These are phyloP conservation scores for Volucella zonaria DNA, from an alignment of 2,888 invertebrate species.

Conservation along the genomic window DNA sequence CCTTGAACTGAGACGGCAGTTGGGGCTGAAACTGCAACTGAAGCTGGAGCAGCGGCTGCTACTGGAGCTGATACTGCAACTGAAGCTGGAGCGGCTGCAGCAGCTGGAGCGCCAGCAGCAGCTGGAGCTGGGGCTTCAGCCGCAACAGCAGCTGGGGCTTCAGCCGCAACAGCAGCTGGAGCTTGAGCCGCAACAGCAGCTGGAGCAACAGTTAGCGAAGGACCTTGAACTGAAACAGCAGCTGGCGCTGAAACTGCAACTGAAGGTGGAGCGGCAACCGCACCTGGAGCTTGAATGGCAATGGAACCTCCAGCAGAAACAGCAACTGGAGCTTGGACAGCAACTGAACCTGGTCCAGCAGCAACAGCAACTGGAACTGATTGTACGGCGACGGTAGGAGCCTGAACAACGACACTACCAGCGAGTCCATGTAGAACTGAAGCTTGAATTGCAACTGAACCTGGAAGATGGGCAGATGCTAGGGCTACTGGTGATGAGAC, in stretches of 20 bases:
- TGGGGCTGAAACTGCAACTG: slow-evolving; percentile 33
- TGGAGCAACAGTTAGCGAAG: background rate
- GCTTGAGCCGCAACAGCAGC: slow-evolving; percentile 34
- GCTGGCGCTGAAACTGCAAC: slow-evolving; percentile 20
- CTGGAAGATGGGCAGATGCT: slow-evolving; percentile 20
- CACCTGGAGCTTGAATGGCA: slow-evolving; percentile 33
- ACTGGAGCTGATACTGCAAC: slow-evolving; percentile 18
- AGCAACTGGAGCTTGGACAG: slow-evolving; percentile 4
- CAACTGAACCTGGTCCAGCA: slow-evolving; percentile 7
- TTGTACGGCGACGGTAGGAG: no score
- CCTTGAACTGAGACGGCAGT: slow-evolving; percentile 41
- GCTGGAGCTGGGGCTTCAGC: slow-evolving; percentile 40
- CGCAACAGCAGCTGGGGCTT: slow-evolving; percentile 16
- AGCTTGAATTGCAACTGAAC: slow-evolving; percentile 41
- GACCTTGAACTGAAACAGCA: slow-evolving; percentile 19
- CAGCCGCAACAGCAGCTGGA: slow-evolving; percentile 27
- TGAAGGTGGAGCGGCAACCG: background rate
- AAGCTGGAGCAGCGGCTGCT: slow-evolving; percentile 16
- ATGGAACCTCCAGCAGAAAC: slow-evolving; percentile 14
- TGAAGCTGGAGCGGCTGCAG: background rate
- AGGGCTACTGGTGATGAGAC: slow-evolving; percentile 46
- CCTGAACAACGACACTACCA: slow-evolving; percentile 7
- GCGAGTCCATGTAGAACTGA: slow-evolving; percentile 23
- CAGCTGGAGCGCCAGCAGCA: slow-evolving; percentile 16
- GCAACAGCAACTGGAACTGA: slow-evolving; percentile 20